Base-by-base conservation (phyloP, 2,888 invertebrate genomes). In the Malacosoma neustria region DNA sequence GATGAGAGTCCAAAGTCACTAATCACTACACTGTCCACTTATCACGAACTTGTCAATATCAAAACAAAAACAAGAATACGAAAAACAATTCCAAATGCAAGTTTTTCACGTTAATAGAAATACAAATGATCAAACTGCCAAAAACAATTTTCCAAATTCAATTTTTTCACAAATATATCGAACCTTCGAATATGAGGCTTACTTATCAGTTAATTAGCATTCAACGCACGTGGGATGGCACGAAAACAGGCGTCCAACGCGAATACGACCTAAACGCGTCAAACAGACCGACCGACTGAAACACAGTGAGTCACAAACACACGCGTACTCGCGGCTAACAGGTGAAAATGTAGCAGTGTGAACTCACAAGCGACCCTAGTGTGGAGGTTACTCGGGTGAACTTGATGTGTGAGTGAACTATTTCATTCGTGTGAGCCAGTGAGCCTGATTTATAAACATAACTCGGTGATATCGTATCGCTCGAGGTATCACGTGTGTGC, bases 311-410 rank as follows among this genome's bases (percentile, higher is more conserved):
- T 71, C 71, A 79, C 79, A 47, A 56, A 57, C 69, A 72, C 77
- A 67, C 73, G 60, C 70, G 65, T 71, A 62, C 55, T 48, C 49
- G 57, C 55, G 57, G 61, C 68, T 22, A 63, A 77, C 82, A 84
- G 84, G 81, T 82, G 84, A 80, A 80, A 79, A 79, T 70, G 74
- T 72, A 66, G 63, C 65, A 66, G 79, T 79, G 77, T 73, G 67
- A 65, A 72, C 74, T 70, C 66, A 66, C 57, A 64, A 51, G 54
- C 72, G 72, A 75, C 76, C 79, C 68, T 72, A 57, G 66, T 70
- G 72, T 70, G 72, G 74, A 75, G 75, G 77, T 79, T 76, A 76
- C 74, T 66, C 71, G 63, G 72, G 72, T 72, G 73, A 71, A 52
- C 55, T 42, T 43, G 39, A 57, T 69, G 71, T 73, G 72, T 55